Evolutionary conservation across 2,888 invertebrate genomes (phyloP), one percentile per base, ranked within the genome.

Genomic region (Mechanitis mazaeus): DNA sequence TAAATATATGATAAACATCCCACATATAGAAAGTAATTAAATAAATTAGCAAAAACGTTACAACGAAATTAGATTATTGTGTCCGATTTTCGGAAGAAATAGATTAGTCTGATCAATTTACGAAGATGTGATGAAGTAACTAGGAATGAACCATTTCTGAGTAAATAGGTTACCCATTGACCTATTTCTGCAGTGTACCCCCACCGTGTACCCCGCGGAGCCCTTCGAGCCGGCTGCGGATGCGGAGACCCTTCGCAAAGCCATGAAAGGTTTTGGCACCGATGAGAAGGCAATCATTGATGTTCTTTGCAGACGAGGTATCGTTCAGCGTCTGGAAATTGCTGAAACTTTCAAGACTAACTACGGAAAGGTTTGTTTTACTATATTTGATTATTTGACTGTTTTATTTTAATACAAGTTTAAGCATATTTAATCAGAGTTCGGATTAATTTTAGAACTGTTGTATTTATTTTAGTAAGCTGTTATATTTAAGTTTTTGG

Each of bases 231-330:
- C 96, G 12, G 93, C 94, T 64, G 94, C 94, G 57, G 97, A 97
- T 91, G 96, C 97, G 3, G 94, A 94, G 69, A 93, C 94, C 64
- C 91, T 97, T 59, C 93, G 95, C 71, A 96, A 96, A 82, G 97
- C 97, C 31, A 97, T 97, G 97, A 97, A 97, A 83, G 97, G 97
- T 61, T 94, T 97, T 75, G 96, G 97, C 61, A 97, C 97, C 45
- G 96, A 98, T 78, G 97, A 98, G 82, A 95, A 95, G 76, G 94
- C 96, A 64, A 96, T 98, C 81, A 97, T 97, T 75, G 95, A 96
- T 77, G 94, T 98, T 6, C 91, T 98, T 53, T 95, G 96, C 61
- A 94, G 94, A 69, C 93, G 98, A 67, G 96, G 96, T 66, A 97
- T 97, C 80, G 94, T 94, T 3, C 98, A 98, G 84, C 93, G 98